Evolutionary conservation across 2,113 vertebrate species (phyloP).

Genomic region (Nicator chloris): DNA sequence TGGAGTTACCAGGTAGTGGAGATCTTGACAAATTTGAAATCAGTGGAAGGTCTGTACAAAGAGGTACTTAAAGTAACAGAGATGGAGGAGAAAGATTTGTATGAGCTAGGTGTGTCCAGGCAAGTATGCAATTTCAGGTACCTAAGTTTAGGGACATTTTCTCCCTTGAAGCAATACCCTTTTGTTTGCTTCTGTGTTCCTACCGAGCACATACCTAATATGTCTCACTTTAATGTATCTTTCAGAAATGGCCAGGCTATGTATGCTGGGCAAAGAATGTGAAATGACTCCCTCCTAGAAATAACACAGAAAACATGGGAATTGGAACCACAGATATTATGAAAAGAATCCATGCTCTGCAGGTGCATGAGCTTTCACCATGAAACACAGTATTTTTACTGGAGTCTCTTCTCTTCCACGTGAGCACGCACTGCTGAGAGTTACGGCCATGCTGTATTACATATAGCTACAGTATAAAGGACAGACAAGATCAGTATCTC

Average conservation of each 20-base stretch:
- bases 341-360: neutral
- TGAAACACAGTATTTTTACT: neutral
- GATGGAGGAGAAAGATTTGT: neutral
- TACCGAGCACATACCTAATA: fast-evolving
- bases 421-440: neutral
- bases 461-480: neutral
- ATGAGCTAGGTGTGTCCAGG: neutral
- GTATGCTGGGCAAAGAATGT: neutral
- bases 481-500: neutral
- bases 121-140: neutral
- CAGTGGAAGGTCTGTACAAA: neutral
- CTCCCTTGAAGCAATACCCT: neutral
- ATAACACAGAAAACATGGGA: neutral
- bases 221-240: neutral
- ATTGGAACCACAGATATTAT: neutral
- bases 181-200: neutral
- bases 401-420: neutral
- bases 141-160: neutral
- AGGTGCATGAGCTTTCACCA: neutral
- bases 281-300: neutral
- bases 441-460: neutral
- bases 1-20: neutral
- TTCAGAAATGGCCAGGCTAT: neutral
- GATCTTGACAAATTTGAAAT: neutral
- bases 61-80: neutral